Base-by-base conservation (phyloP, 23 tunicate species). In the Botrylloides violaceus region DNA sequence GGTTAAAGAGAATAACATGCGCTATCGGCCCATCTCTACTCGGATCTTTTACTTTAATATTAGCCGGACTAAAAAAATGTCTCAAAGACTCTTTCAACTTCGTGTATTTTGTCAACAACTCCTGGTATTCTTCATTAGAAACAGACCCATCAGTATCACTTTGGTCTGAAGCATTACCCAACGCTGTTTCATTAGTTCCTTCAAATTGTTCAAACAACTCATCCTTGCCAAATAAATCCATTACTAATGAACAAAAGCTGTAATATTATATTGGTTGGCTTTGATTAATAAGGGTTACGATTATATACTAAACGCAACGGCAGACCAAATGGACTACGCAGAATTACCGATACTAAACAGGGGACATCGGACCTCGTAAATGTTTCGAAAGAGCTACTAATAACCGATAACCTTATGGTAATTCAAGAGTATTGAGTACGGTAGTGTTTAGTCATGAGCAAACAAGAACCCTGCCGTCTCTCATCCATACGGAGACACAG, bases 11-110 rank as follows among this genome's bases (percentile, higher is more conserved):
- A 20, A 90, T 34, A 18, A 90, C 71, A 22, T 90, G 97, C 6
- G 97, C 97, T 1, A 79, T 60, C 24, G 97, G 97, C 0, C 97
- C 97, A 75, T 90, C 97, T 20, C 2, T 47, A 1, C 71, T 29
- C 4, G 82, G 21, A 49, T 90, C 91, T 24, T 66, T 70, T 5
- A 90, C 34, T 38, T 60, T 79, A 2, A 90, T 37, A n/a, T 57
- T 72, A 21, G 76, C n/a, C 3, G 85, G 91, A 48, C 80, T 82
- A 3, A 80, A 72, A 23, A 90, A 26, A 39, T 78, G 33, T 31
- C 88, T 80, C 33, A 83, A 30, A 59, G 85, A 48, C 60, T 75
- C 79, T 28, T 70, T 66, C 57, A 87, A 56, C 31, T 80, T 38
- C 66, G 66, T 79, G 71, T 84, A 68, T 68, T 32, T 68, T 68